phyloP scores from a whole-genome alignment of 2,888 invertebrate genomes.

The Ganaspis brasiliensis region DNA sequence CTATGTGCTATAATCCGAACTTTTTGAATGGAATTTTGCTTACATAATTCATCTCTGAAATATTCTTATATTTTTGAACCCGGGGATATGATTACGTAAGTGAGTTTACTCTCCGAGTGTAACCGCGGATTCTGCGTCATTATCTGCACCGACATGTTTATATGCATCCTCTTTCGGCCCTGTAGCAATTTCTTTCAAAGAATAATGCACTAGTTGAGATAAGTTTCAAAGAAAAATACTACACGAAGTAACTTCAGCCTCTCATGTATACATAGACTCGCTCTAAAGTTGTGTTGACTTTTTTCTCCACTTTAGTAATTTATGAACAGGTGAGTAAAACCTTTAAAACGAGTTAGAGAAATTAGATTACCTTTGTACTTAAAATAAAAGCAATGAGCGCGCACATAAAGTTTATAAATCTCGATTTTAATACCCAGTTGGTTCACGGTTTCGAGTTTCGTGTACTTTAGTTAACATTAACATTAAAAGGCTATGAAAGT shows the following conservation, averaged over 20 bases:
- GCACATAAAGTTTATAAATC: neutral
- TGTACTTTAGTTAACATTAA: conserved; percentile 36
- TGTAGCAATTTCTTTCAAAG: conserved; percentile 16
- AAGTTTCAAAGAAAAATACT: conserved; percentile 21
- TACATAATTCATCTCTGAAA: conserved; percentile 33
- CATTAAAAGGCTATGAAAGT: conserved; percentile 40
- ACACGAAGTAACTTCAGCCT: conserved; percentile 13
- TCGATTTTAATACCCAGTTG: conserved; percentile 16
- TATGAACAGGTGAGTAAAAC: neutral
- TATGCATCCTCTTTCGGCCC: neutral
- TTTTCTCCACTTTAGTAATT: conserved; percentile 22
- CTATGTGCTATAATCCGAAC: conserved; percentile 23
- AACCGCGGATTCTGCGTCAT: conserved; percentile 30
- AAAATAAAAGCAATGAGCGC: neutral
- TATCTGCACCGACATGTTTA: conserved; percentile 21
- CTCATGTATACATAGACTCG: neutral
- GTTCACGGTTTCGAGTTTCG: conserved; percentile 1
- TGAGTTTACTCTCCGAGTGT: conserved; percentile 2
- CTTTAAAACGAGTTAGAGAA: conserved; percentile 4
- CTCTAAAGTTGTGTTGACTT: neutral
- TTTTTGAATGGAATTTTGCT: conserved; percentile 24
- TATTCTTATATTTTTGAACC: neutral
- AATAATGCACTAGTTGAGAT: conserved; percentile 30
- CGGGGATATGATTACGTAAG: conserved; percentile 26
- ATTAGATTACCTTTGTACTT: neutral